Percentiles rank a stretch among this genome's conserved stretches.
phyloP scores from a whole-genome alignment of 2,888 invertebrate species.

The Acanthoscelides obtectus region DNA sequence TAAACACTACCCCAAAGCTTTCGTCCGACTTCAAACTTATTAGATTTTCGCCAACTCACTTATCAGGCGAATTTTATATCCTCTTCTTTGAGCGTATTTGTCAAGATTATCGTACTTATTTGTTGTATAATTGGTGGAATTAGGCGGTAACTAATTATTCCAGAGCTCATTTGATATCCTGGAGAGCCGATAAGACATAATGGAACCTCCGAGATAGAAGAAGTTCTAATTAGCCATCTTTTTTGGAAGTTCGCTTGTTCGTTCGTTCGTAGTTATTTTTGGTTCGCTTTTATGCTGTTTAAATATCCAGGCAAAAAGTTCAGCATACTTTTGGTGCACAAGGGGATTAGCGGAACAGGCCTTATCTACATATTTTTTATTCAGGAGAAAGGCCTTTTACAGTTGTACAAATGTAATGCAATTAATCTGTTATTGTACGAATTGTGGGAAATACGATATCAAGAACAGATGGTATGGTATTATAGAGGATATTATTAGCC shows the following conservation, averaged over 20 bases:
- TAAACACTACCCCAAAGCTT: background rate
- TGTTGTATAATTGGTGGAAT: conserved; percentile 2
- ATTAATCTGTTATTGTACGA: no score
- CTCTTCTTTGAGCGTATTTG: conserved; percentile 2
- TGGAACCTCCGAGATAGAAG: background rate
- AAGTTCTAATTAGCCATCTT: background rate
- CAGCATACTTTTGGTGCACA: no score
- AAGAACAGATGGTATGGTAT: no score
- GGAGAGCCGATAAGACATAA: background rate
- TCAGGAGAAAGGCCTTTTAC: no score
- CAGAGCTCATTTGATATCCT: background rate
- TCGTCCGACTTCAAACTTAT: background rate
- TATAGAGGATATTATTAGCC: no score
- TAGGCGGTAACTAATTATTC: conserved; percentile 1
- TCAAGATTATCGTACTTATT: conserved; percentile 1
- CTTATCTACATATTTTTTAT: no score
- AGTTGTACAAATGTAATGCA: no score
- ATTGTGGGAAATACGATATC: no score
- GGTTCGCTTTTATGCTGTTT: no score
- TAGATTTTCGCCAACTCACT: background rate
- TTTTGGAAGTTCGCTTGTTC: background rate
- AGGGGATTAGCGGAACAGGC: no score
- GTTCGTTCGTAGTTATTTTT: no score
- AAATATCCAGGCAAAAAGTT: no score
- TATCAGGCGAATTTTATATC: conserved; percentile 1